Percentiles rank a stretch among this genome's conserved stretches.
Conservation (phyloP, 1,140 invertebrate genomes). For the Hypothenemus hampei region DNA sequence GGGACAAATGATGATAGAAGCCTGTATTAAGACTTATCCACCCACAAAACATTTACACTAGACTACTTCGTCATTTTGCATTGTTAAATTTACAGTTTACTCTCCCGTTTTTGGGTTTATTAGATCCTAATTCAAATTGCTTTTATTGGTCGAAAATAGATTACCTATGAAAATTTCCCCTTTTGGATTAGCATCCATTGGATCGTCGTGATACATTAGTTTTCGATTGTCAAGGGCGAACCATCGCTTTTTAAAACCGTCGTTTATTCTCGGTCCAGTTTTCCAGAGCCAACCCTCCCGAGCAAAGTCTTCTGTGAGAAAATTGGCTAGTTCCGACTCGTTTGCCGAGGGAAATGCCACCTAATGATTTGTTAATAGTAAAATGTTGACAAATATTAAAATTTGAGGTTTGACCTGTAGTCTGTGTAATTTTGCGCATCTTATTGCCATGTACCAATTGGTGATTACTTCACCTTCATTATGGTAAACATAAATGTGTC, state of each 20-base stretch:
- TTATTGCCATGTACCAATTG: conserved; percentile 84
- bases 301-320: conserved; percentile 73
- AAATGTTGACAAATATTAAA: not conserved
- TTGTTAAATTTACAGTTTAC: too few species aligned
- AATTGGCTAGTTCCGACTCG: conserved; percentile 68
- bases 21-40: too few species aligned
- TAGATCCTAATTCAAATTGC: not conserved
- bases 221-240: conserved; percentile 85
- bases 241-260: conserved; percentile 80
- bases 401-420: conserved; percentile 49
- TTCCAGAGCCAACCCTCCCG: conserved; percentile 87
- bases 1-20: too few species aligned
- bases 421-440: conserved; percentile 77
- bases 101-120: not conserved
- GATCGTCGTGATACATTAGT: conserved; percentile 87
- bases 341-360: conserved; percentile 76
- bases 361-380: not conserved
- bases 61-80: too few species aligned
- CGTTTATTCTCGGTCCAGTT: conserved; percentile 73
- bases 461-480: conserved; percentile 79
- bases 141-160: conserved; percentile 10
- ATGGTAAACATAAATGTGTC: conserved; percentile 84
- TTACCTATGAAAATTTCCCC: conserved; percentile 81
- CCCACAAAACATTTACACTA: too few species aligned
- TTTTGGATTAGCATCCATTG: conserved; percentile 79